Conservation (phyloP, 2,113 vertebrate species). For the Thunnus maccoyii region DNA sequence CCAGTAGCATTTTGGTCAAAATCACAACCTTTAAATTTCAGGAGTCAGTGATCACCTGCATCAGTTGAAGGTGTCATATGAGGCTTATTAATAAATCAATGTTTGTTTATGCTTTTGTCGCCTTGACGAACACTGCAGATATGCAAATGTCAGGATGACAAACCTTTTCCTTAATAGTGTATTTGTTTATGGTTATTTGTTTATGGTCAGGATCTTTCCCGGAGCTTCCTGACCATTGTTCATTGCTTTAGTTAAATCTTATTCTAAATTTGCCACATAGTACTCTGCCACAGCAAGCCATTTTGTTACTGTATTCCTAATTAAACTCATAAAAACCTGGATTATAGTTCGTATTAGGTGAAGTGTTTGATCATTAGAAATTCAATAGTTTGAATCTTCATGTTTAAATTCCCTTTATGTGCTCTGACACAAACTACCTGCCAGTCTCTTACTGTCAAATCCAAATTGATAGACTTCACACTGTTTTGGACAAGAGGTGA, state of each 20-base stretch:
- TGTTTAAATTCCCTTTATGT: neutral
- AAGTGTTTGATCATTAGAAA: neutral
- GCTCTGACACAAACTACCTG: neutral
- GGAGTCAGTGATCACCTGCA: neutral
- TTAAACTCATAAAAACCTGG: neutral
- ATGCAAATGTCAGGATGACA: conserved; percentile 68
- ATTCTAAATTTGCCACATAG: conserved; percentile 12
- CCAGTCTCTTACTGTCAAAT: neutral
- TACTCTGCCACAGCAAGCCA: neutral
- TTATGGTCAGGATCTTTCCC: conserved; percentile 63
- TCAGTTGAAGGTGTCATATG: neutral
- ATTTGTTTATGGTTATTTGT: conserved; percentile 78
- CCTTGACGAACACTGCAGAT: conserved; percentile 30
- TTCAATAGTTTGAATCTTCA: neutral
- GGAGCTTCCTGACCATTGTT: conserved; percentile 48
- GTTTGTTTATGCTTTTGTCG: conserved; percentile 37
- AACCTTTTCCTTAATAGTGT: conserved; percentile 53
- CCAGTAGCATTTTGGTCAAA: neutral
- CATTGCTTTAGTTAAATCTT: conserved; percentile 36
- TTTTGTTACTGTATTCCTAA: neutral
- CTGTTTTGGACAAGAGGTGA: conserved; percentile 24
- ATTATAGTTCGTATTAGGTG: neutral
- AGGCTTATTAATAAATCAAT: conserved; percentile 34
- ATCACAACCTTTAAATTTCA: neutral
- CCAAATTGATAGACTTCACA: neutral